These are phyloP conservation scores for Hemicentrotus pulcherrimus DNA, from an alignment of 35 echinoderm and acorn worm genomes.

Conservation along the genomic window DNA sequence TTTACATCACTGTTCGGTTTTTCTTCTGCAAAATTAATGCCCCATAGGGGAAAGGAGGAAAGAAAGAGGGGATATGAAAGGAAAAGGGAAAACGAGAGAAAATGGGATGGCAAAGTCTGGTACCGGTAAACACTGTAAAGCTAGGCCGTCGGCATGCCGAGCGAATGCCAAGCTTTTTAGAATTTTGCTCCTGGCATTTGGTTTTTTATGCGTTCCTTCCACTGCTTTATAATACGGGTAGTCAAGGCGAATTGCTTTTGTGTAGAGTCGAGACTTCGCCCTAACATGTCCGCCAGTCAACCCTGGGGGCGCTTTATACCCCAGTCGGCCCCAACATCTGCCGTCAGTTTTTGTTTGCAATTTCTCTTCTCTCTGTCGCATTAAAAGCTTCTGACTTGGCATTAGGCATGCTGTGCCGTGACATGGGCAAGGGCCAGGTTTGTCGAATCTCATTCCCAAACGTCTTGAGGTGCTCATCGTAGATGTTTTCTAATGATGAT, in stretches of 20 bases:
- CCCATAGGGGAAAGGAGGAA: slow-evolving; percentile 24
- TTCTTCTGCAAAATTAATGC: slow-evolving; percentile 55
- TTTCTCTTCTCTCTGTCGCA: slow-evolving; percentile 38
- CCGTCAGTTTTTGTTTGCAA: slow-evolving; percentile 53
- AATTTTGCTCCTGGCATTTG: slow-evolving; percentile 35
- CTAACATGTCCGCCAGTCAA: slow-evolving; percentile 23
- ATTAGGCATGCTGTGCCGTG: slow-evolving; percentile 18
- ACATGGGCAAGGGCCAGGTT: neutral
- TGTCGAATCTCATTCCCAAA: slow-evolving; percentile 9
- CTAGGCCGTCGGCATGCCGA: slow-evolving; percentile 38
- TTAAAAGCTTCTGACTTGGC: slow-evolving; percentile 31
- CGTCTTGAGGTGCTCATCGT: neutral
- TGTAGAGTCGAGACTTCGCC: neutral
- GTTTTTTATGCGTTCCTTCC: slow-evolving; percentile 13
- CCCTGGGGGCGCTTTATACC: slow-evolving; percentile 41
- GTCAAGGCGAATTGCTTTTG: slow-evolving; percentile 47
- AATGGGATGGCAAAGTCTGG: slow-evolving; percentile 9
- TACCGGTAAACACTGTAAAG: slow-evolving; percentile 50
- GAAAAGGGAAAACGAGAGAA: slow-evolving; percentile 15
- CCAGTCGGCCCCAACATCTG: slow-evolving; percentile 53
- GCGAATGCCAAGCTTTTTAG: slow-evolving; percentile 48
- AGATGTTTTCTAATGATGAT: slow-evolving; percentile 12
- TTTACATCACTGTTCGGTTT: slow-evolving; percentile 52
- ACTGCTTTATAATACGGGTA: slow-evolving; percentile 5
- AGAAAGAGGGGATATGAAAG: slow-evolving; percentile 6